Conservation (phyloP, 2,113 vertebrate genomes). For the Myodes glareolus region DNA sequence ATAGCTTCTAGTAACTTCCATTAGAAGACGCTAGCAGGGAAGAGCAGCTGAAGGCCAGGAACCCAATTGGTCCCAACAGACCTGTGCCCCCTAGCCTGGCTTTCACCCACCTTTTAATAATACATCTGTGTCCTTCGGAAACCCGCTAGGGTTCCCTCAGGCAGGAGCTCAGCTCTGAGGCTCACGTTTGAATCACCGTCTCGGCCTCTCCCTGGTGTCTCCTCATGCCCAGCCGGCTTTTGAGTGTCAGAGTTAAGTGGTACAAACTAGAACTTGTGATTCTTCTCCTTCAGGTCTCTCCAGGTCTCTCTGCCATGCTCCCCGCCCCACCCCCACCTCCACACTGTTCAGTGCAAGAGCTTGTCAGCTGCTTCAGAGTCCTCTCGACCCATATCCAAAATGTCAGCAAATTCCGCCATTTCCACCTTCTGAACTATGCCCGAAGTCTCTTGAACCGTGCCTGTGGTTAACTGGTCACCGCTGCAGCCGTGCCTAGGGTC, state of each 20-base stretch:
- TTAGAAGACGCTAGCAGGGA: no score
- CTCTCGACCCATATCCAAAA: background rate
- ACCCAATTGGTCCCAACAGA: no score
- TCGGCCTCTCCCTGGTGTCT: background rate
- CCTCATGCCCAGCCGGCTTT: fast-evolving
- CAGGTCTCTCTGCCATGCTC: background rate
- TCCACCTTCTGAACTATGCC: background rate
- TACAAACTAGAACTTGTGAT: background rate
- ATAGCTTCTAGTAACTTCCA: no score
- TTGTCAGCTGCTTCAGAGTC: background rate
- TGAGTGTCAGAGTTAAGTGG: background rate
- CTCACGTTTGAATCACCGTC: fast-evolving
- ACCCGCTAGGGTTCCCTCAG: background rate
- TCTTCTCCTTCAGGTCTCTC: background rate
- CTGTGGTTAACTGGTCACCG: background rate
- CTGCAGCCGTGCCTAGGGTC: background rate
- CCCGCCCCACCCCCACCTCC: background rate
- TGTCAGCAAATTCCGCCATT: background rate
- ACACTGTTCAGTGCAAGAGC: background rate
- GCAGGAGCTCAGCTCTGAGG: background rate
- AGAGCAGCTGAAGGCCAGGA: no score
- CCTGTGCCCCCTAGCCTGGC: no score
- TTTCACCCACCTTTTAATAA: fast-evolving
- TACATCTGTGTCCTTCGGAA: background rate
- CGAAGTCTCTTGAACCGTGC: fast-evolving